Evolutionary conservation across 2,888 invertebrate genomes (phyloP).

Genomic region (Apamea crenata): DNA sequence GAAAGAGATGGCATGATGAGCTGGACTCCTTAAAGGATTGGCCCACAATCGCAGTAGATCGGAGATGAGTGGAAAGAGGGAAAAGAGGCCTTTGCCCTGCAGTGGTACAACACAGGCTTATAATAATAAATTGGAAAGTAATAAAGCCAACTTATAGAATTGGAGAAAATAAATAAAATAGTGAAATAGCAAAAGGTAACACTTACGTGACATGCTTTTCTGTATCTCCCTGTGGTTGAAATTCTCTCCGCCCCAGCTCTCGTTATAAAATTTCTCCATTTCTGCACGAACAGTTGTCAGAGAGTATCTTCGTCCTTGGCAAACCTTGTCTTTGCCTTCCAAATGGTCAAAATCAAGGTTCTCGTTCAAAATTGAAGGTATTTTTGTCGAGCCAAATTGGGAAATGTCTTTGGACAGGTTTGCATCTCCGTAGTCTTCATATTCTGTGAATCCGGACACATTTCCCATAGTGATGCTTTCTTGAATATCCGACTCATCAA

Average conservation of each 20-base stretch:
- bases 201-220: constrained; percentile 92
- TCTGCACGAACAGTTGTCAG: constrained; percentile 85
- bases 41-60: too few species aligned
- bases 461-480: constrained; percentile 86
- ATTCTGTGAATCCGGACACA: constrained; percentile 81
- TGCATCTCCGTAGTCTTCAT: constrained; percentile 74
- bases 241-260: constrained; percentile 92
- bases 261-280: constrained; percentile 92
- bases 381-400: constrained; percentile 84
- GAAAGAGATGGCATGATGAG: too few species aligned
- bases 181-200: background rate
- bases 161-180: background rate
- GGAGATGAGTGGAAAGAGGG: too few species aligned
- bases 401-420: constrained; percentile 67
- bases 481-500: constrained; percentile 72
- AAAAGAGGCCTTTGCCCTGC: too few species aligned
- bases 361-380: constrained; percentile 84
- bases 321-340: constrained; percentile 82
- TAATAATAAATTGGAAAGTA: too few species aligned
- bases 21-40: too few species aligned
- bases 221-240: constrained; percentile 90
- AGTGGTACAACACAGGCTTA: too few species aligned
- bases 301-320: constrained; percentile 81
- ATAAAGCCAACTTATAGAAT: background rate
- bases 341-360: constrained; percentile 87